Evolutionary conservation across 2,888 invertebrate genomes (phyloP).

Genomic region (Thalpophila matura): DNA sequence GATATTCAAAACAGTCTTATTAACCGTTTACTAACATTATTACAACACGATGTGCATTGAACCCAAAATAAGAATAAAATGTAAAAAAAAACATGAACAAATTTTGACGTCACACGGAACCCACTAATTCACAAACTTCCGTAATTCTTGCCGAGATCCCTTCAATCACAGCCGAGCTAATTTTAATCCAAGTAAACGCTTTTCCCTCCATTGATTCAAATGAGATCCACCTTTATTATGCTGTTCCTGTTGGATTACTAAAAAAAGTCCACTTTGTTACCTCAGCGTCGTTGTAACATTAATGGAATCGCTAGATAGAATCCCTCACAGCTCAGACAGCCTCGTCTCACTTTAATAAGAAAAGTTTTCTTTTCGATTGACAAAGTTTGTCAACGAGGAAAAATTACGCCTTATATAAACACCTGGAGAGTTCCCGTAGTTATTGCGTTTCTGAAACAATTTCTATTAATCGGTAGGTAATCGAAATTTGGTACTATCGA

Average conservation of each 20-base stretch:
- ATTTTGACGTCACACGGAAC: slow-evolving; percentile 10
- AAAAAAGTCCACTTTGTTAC: slow-evolving; percentile 37
- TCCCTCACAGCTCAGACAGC: slow-evolving; percentile 47
- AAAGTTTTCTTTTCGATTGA: slow-evolving; percentile 77
- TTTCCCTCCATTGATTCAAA: slow-evolving; percentile 36
- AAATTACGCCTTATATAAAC: slow-evolving; percentile 63
- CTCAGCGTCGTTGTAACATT: slow-evolving; percentile 60
- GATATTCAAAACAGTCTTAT: no score
- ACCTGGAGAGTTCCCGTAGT: slow-evolving; percentile 53
- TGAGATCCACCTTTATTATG: slow-evolving; percentile 35
- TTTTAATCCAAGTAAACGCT: slow-evolving; percentile 37
- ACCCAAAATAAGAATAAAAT: no score
- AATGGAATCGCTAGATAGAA: slow-evolving; percentile 68
- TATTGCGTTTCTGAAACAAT: slow-evolving; percentile 42
- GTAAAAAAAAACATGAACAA: no score
- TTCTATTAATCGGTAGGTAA: slow-evolving; percentile 40
- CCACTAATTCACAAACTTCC: slow-evolving; percentile 2
- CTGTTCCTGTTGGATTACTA: slow-evolving; percentile 25
- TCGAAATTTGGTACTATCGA: slow-evolving; percentile 23
- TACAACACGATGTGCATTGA: no score
- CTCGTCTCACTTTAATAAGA: slow-evolving; percentile 74
- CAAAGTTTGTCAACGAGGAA: slow-evolving; percentile 71
- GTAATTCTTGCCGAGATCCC: slow-evolving; percentile 1
- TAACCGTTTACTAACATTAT: neutral
- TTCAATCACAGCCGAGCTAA: slow-evolving; percentile 34